These are phyloP conservation scores for Ascidia mentula DNA, from an alignment of 23 tunicate genomes.

Conservation along the genomic window DNA sequence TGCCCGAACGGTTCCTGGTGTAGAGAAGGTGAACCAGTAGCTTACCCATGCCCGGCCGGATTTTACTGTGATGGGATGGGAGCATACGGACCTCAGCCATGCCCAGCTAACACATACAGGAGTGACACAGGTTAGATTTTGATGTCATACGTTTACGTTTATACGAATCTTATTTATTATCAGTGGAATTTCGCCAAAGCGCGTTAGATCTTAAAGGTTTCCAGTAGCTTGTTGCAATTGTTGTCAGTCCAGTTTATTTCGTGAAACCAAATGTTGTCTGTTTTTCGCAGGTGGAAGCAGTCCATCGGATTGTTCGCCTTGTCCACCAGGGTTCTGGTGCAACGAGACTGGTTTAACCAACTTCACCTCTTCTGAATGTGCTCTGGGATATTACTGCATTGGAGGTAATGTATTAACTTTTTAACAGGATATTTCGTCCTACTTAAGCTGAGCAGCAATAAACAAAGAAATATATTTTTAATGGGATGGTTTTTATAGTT, in stretches of 20 bases:
- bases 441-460: no score
- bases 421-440: no score
- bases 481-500: no score
- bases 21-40: constrained; percentile 66
- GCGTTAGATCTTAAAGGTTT: no score
- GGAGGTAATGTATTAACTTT: constrained; percentile 60
- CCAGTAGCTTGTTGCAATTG: no score
- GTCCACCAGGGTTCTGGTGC: constrained; percentile 91
- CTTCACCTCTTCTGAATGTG: constrained; percentile 63
- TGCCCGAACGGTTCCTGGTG: constrained; percentile 91
- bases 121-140: constrained; percentile 78
- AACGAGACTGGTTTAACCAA: constrained; percentile 91
- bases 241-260: no score
- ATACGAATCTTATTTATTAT: no score
- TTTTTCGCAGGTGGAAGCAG: constrained; percentile 58
- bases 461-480: no score
- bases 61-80: constrained; percentile 74
- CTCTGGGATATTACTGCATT: constrained; percentile 87
- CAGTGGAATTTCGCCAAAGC: no score
- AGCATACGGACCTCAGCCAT: constrained; percentile 88
- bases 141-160: no score
- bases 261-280: no score
- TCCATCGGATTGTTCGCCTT: constrained; percentile 65
- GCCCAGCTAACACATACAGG: constrained; percentile 66
- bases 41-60: constrained; percentile 88